A percentile compares a stretch with the other conserved stretches of the same genome.
Conservation (phyloP, 2,797 vertebrate species). For the Melopsittacus undulatus region DNA sequence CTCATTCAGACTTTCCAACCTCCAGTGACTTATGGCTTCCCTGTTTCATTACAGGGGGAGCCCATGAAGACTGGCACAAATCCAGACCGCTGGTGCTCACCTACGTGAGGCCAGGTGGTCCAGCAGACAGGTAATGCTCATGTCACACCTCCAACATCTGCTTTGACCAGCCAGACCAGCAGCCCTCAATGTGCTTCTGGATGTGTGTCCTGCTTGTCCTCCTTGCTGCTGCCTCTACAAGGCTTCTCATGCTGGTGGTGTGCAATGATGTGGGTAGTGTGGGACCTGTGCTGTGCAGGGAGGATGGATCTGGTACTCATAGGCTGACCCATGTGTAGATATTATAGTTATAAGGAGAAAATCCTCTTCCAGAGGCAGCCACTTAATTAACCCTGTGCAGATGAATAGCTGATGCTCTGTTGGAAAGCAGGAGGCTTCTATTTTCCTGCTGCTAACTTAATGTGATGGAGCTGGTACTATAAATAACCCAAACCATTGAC, state of each 20-base stretch:
- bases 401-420: not conserved
- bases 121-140: constrained; percentile 89
- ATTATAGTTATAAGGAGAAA: not conserved
- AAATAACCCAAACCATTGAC: constrained; percentile 4
- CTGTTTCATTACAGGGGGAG: constrained; percentile 82
- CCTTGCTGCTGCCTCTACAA: not conserved
- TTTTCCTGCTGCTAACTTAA: not conserved
- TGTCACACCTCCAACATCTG: not conserved
- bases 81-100: constrained; percentile 92
- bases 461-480: not conserved
- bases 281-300: not conserved
- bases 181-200: not conserved
- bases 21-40: not conserved
- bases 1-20: not conserved
- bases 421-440: not conserved
- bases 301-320: rapidly evolving
- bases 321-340: not conserved
- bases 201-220: not conserved
- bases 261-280: not conserved
- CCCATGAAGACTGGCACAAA: constrained; percentile 94
- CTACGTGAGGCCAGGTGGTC: constrained; percentile 91
- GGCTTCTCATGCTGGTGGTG: not conserved
- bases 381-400: not conserved
- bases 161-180: not conserved
- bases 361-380: not conserved